Conservation (phyloP, 2,888 invertebrate species). For the Sarcophaga variegata region DNA sequence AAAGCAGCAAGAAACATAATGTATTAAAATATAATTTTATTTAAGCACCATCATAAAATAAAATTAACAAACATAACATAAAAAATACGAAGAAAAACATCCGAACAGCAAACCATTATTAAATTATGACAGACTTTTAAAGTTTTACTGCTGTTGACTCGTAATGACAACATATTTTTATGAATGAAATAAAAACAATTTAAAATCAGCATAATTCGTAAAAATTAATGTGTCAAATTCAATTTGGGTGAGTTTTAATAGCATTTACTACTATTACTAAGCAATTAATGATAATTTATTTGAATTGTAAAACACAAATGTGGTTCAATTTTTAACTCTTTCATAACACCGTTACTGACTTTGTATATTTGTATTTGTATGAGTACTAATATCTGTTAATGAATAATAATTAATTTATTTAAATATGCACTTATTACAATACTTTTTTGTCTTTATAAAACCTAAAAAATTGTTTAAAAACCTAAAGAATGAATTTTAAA, state of each 20-base stretch:
- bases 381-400: too few relatives aligned
- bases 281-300: too few relatives aligned
- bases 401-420: too few relatives aligned
- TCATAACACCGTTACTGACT: too few relatives aligned
- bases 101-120: slow-evolving; percentile 23
- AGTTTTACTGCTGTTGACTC: slow-evolving; percentile 19
- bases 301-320: too few relatives aligned
- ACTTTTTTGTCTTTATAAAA: too few relatives aligned
- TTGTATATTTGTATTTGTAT: too few relatives aligned
- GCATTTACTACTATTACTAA: too few relatives aligned
- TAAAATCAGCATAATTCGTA: not conserved
- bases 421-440: too few relatives aligned
- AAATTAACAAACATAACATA: slow-evolving; percentile 35
- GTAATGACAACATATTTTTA: slow-evolving; percentile 42
- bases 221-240: slow-evolving; percentile 3
- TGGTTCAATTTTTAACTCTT: too few relatives aligned
- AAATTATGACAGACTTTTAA: slow-evolving; percentile 28
- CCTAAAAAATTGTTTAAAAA: too few relatives aligned
- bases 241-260: slow-evolving; percentile 37
- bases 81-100: not conserved
- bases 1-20: not conserved
- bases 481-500: too few relatives aligned
- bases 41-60: slow-evolving; percentile 41
- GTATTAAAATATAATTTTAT: slow-evolving; percentile 53
- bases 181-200: slow-evolving; percentile 21